Evolutionary conservation across 2,888 invertebrate genomes (phyloP), one percentile per base, ranked within the genome.

Genomic region (Sphecodes monilicornis): DNA sequence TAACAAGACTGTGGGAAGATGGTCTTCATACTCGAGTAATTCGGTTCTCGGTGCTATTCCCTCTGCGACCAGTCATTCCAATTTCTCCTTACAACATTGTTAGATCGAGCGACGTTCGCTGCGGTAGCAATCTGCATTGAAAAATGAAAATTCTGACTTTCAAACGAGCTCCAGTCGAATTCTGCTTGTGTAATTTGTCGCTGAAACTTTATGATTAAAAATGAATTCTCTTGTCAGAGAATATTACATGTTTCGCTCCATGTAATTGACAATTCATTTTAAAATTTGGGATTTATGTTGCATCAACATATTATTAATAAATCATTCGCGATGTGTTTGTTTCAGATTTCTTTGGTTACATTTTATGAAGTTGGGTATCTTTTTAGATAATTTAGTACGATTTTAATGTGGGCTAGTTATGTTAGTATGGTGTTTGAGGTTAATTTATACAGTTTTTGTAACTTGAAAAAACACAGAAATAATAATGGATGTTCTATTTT

Each of bases 1-100:
- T 80, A 80, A 85, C 85, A 84, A 85, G 84, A 78, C 75, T 66
- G 60, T 75, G 54, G 68, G 69, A 75, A 54, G 72, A 57, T 66
- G 41, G 64, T 39, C 57, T 43, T 76, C 85, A 54, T 76, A 57
- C 69, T 70, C 66, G 18, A 76, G 50, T 60, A 64, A 85, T 80
- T 77, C 84, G 84, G 75, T 80, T 80, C 80, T 77, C 75, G 80
- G 80, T 69, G 60, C 71, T 69, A 68, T 75, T 78, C 26, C 54
- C 43, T 69, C 54, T 79, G 75, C 71, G 68, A 73, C 73, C 50
- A 66, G 82, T 50, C 76, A 66, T 78, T 84, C 81, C 26, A 86
- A 82, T 85, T 86, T 81, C 86, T 78, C 73, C 82, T 82, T 82
- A 22, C 22, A 66, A 66, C 32, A 66, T 66, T 66, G 64, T 66